These are phyloP conservation scores for Hucho hucho DNA, from an alignment of 2,113 vertebrate genomes.

Conservation along the genomic window DNA sequence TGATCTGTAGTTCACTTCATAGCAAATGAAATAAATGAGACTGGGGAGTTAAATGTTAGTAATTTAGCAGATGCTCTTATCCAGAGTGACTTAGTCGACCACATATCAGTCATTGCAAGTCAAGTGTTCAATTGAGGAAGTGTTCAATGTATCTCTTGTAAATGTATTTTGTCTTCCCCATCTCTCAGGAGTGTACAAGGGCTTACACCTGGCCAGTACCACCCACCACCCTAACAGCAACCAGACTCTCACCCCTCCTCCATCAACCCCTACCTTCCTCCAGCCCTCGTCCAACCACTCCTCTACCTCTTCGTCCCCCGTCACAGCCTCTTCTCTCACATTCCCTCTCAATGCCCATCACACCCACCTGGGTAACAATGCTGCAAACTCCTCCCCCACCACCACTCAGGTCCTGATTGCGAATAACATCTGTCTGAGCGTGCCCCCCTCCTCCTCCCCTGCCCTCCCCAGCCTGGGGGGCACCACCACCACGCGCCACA, in stretches of 20 bases:
- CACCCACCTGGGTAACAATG: conserved; percentile 85
- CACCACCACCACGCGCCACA: conserved; percentile 84
- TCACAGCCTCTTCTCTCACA: conserved; percentile 60
- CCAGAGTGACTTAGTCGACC: too few species aligned
- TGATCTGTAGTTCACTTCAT: too few species aligned
- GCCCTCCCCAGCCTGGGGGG: conserved; percentile 43
- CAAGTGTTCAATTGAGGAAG: background rate
- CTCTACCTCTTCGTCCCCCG: conserved; percentile 74
- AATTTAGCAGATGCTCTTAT: too few species aligned
- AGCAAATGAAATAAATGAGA: background rate
- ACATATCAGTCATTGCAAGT: too few species aligned
- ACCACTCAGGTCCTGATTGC: conserved; percentile 98
- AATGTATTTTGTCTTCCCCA: too few species aligned
- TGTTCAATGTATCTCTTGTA: background rate
- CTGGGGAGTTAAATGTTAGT: background rate
- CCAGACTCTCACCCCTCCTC: conserved; percentile 70
- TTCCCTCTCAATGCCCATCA: conserved; percentile 77
- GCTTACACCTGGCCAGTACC: conserved; percentile 88
- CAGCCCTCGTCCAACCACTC: conserved; percentile 78
- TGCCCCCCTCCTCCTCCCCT: conserved; percentile 70
- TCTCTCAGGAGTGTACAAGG: conserved; percentile 90
- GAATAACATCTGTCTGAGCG: conserved; percentile 94
- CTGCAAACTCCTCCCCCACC: conserved; percentile 78
- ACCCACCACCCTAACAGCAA: conserved; percentile 80
- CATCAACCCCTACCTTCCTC: conserved; percentile 81